These are phyloP conservation scores for Eulemur rubriventer DNA, from an alignment of 2,797 vertebrate genomes.

Conservation along the genomic window DNA sequence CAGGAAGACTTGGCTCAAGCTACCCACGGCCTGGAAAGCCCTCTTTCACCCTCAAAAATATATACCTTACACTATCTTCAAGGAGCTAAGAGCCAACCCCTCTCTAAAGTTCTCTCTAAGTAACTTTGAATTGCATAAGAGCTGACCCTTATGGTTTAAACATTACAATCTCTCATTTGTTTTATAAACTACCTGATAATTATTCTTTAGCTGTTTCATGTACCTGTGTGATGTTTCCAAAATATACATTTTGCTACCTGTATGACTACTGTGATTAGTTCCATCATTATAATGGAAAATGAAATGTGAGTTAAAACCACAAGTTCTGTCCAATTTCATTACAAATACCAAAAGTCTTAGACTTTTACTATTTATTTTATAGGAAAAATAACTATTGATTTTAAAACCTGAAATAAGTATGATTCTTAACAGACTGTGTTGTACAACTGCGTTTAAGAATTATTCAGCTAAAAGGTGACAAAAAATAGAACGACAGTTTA, in stretches of 20 bases:
- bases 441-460: neutral
- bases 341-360: neutral
- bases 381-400: neutral
- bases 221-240: neutral
- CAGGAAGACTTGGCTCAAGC: neutral
- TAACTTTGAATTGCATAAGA: neutral
- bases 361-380: conserved; percentile 3
- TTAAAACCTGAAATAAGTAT: neutral
- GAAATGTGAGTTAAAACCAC: neutral
- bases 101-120: neutral
- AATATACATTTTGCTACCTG: neutral
- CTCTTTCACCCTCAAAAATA: neutral
- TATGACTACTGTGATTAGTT: neutral
- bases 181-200: neutral
- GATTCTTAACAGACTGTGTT: neutral
- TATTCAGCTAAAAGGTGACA: conserved; percentile 25
- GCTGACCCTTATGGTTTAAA: neutral
- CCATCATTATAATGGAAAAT: neutral
- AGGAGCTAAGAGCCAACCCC: neutral
- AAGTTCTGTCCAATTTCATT: neutral
- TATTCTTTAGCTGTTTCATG: neutral
- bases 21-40: neutral
- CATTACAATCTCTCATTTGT: neutral
- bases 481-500: neutral
- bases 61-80: neutral